Percentiles rank a stretch among this genome's conserved stretches.
Evolutionary conservation across 1,140 invertebrate species (phyloP).

Genomic region (Pomacea maculata): DNA sequence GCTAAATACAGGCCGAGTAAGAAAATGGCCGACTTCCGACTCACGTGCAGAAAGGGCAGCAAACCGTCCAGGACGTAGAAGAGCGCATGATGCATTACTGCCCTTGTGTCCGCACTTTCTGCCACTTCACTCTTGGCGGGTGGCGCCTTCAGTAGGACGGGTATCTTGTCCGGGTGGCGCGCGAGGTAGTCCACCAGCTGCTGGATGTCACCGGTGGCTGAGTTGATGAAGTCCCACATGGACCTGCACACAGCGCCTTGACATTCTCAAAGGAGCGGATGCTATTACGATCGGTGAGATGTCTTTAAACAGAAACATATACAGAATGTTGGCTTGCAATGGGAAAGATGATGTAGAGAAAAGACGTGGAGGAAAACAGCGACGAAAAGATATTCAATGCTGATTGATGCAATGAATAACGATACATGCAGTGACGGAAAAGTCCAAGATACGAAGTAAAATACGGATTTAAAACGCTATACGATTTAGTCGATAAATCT

Average conservation of each 20-base stretch:
- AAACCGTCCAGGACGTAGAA: constrained; percentile 62
- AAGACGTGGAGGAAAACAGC: no score
- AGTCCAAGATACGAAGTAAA: no score
- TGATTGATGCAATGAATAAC: no score
- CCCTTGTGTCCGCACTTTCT: constrained; percentile 45
- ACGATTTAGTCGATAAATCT: no score
- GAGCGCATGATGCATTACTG: constrained; percentile 51
- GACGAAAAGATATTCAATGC: no score
- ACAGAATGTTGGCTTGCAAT: no score
- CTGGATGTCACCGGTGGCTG: constrained; percentile 48
- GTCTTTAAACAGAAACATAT: no score
- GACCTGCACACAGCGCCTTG: constrained; percentile 39
- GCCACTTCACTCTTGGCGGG: constrained; percentile 59
- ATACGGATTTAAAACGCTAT: no score
- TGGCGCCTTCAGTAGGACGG: constrained; percentile 51
- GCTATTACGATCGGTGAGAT: no score
- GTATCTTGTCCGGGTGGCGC: constrained; percentile 46
- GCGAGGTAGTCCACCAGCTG: constrained; percentile 52
- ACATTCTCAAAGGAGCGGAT: not conserved
- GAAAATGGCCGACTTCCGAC: not conserved
- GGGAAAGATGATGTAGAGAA: no score
- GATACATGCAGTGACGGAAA: no score
- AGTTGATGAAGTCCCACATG: constrained; percentile 61
- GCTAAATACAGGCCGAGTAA: no score
- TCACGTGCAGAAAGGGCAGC: constrained; percentile 61